phyloP scores from a whole-genome alignment of 2,888 invertebrate genomes.

The Drosophila neutralis region DNA sequence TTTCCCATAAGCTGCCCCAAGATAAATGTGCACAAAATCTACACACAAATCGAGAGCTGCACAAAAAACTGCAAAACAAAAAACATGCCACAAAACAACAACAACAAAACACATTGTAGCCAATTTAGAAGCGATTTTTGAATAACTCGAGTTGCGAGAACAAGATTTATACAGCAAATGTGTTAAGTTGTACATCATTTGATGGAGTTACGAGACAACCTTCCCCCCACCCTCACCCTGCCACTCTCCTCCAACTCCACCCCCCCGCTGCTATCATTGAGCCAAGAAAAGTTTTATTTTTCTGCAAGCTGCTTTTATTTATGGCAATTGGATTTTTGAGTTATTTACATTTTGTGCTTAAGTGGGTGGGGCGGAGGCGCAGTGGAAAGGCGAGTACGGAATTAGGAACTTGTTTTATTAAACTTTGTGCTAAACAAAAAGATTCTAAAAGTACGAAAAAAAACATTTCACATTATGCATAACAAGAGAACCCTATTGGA shows the following conservation, averaged over 20 bases:
- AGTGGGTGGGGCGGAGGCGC: neutral
- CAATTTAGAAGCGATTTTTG: slow-evolving; percentile 83
- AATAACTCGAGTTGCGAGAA: slow-evolving; percentile 78
- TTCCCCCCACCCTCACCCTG: neutral
- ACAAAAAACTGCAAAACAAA: slow-evolving; percentile 63
- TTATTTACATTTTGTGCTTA: slow-evolving; percentile 31
- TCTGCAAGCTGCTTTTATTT: slow-evolving; percentile 55
- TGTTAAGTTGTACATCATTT: slow-evolving; percentile 83
- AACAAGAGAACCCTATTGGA: neutral
- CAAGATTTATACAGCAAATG: slow-evolving; percentile 83
- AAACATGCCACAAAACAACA: slow-evolving; percentile 44
- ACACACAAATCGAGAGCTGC: slow-evolving; percentile 83
- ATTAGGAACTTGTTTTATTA: slow-evolving; percentile 19
- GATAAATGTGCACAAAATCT: slow-evolving; percentile 83
- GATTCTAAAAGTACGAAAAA: slow-evolving; percentile 22
- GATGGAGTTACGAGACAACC: slow-evolving; percentile 76
- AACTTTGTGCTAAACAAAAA: slow-evolving; percentile 30
- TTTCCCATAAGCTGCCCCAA: slow-evolving; percentile 81
- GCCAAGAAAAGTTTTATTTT: slow-evolving; percentile 51
- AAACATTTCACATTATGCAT: neutral
- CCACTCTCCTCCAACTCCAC: neutral
- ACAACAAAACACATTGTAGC: slow-evolving; percentile 61
- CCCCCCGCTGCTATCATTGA: neutral
- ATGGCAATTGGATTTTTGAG: slow-evolving; percentile 77
- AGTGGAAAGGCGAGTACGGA: neutral